phyloP scores from a whole-genome alignment of 2,888 invertebrate species.

The Acronicta alni region DNA sequence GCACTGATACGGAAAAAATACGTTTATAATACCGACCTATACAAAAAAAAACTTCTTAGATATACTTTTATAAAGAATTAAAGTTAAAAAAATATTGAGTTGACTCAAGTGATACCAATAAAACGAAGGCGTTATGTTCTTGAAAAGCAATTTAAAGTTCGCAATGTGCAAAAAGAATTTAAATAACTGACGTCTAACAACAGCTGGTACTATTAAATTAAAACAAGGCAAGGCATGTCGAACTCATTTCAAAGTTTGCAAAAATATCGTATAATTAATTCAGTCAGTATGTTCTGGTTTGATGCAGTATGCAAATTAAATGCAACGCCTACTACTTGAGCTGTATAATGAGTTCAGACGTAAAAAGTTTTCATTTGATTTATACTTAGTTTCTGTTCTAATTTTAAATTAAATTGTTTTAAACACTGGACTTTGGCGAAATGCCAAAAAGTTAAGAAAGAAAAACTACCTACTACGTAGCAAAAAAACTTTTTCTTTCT shows the following conservation, averaged over 20 bases:
- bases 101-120: too few species aligned
- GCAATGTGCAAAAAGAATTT: constrained; percentile 23
- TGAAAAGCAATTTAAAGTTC: constrained; percentile 29
- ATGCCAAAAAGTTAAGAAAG: neutral
- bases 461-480: neutral
- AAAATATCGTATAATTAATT: constrained; percentile 72
- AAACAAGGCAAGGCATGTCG: constrained; percentile 55
- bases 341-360: constrained; percentile 14
- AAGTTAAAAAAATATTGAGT: neutral
- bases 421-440: constrained; percentile 5
- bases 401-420: constrained; percentile 26
- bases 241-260: constrained; percentile 64
- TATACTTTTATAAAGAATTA: too few species aligned
- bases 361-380: constrained; percentile 10
- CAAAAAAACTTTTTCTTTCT: neutral
- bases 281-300: constrained; percentile 61
- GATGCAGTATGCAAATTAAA: constrained; percentile 42
- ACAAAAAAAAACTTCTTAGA: too few species aligned
- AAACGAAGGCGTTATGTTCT: neutral
- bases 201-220: constrained; percentile 50
- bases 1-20: too few species aligned
- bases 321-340: constrained; percentile 31
- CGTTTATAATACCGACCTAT: too few species aligned
- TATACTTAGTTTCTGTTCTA: constrained; percentile 21
- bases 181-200: constrained; percentile 38